Percentiles rank a stretch among this genome's conserved stretches.
Evolutionary conservation across 2,888 invertebrate genomes (phyloP).

Genomic region (Cosmorhoe ocellata): DNA sequence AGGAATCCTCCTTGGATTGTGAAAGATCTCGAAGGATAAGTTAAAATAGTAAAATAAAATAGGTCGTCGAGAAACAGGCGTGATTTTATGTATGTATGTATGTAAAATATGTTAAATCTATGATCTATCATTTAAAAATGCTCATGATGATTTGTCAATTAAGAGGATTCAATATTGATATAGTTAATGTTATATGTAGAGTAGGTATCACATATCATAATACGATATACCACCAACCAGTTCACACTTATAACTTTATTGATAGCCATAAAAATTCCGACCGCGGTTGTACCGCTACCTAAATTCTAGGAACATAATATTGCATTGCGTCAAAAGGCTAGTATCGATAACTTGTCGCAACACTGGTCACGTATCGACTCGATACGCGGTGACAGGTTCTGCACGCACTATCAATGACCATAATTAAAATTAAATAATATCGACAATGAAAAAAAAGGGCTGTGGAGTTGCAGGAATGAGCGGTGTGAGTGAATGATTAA

Average conservation of each 20-base stretch:
- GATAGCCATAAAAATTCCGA: constrained; percentile 42
- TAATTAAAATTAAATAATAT: neutral
- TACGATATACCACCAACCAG: constrained; percentile 7
- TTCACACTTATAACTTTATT: constrained; percentile 34
- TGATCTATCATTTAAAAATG: too few relatives aligned
- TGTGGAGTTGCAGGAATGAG: too few relatives aligned
- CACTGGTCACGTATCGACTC: constrained; percentile 46
- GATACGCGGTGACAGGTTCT: constrained; percentile 39
- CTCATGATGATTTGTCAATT: too few relatives aligned
- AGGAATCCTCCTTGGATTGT: too few relatives aligned
- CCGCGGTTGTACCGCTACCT: constrained; percentile 39
- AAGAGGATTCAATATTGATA: too few relatives aligned
- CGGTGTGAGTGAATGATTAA: neutral
- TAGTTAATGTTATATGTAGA: neutral
- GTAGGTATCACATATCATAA: neutral
- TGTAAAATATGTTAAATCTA: too few relatives aligned
- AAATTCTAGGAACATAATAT: constrained; percentile 47
- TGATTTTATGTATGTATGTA: too few relatives aligned
- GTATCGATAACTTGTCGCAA: constrained; percentile 49
- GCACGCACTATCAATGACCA: constrained; percentile 1
- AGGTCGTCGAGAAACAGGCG: too few relatives aligned
- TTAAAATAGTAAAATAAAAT: too few relatives aligned
- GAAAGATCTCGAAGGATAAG: too few relatives aligned
- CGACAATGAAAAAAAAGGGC: too few relatives aligned
- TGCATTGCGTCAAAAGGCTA: constrained; percentile 40